Evolutionary conservation across 2,113 vertebrate genomes (phyloP), one percentile per base, ranked within the genome.

Genomic region (Alaudala cheleensis): DNA sequence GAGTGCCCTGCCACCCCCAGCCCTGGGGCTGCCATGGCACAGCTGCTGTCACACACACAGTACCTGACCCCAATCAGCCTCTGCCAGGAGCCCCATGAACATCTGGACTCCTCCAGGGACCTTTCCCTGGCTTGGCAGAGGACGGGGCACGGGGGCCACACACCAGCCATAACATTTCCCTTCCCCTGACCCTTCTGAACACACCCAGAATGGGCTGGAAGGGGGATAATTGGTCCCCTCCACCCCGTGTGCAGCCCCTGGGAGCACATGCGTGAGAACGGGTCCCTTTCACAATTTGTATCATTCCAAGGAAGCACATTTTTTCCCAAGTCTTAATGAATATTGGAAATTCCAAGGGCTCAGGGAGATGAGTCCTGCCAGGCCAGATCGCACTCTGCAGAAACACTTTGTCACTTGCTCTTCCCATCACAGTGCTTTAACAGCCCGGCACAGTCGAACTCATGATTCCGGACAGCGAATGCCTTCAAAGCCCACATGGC

Each of bases 331-430:
- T 82, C 90, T 78, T 94, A 93, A 95, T 92, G 96, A 96, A 96
- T 82, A 89, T 87, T 91, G 84, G 86, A 92, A 12, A 95, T 96
- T 93, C 94, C 94, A 51, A 47, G 72, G 67, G 86, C 93, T 90
- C 6, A 49, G 81, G 81, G 94, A 95, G 95, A 69, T 67, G 94
- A 93, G 61, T 33, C 67, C 97, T 97, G 97, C 97, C 96, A 97
- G 91, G 90, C 61, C 9, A 2, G 71, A 96, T 95, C 37, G 84
- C 25, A 6, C 86, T 88, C 74, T 95, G 96, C 91, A 88, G 89
- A 95, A 96, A 96, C 95, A 96, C 96, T 83, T 93, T 95, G 96
- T 93, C 96, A 97, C 92, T 96, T 74, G 91, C 77, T 88, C 88
- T 97, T 96, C 92, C 40, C 94, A 42, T 96, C 96, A 96, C 50